Evolutionary conservation across 1,140 invertebrate genomes (phyloP).

Genomic region (Bradysia coprophila): DNA sequence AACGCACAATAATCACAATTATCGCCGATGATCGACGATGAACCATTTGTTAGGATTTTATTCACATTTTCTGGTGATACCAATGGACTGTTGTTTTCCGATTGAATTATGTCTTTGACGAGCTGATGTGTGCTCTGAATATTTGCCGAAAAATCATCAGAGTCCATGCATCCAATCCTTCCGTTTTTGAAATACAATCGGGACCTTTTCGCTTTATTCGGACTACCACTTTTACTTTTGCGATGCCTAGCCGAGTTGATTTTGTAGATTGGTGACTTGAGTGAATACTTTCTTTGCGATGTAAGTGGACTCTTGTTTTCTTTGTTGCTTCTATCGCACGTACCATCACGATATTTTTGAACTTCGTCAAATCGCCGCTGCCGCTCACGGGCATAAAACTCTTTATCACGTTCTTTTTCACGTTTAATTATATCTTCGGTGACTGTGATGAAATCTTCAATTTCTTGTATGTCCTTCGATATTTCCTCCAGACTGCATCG

Average conservation of each 20-base stretch:
- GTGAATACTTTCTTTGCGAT: background rate
- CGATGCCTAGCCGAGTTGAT: constrained; percentile 16
- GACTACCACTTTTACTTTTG: constrained; percentile 13
- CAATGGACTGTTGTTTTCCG: constrained; percentile 17
- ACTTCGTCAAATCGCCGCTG: background rate
- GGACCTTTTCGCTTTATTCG: constrained; percentile 17
- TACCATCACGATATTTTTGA: background rate
- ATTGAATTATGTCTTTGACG: constrained; percentile 19
- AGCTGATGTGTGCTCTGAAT: constrained; percentile 19
- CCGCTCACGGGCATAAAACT: constrained; percentile 5
- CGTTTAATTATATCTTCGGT: constrained; percentile 16
- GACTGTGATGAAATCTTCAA: constrained; percentile 20
- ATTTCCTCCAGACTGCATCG: constrained; percentile 21
- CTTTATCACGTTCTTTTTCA: constrained; percentile 12
- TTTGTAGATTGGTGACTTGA: constrained; percentile 11
- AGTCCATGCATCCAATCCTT: constrained; percentile 19
- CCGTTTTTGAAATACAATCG: constrained; percentile 20
- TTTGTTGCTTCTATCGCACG: background rate
- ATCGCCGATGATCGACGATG: background rate
- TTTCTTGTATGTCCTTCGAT: constrained; percentile 19
- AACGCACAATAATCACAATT: no score
- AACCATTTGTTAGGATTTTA: constrained; percentile 8
- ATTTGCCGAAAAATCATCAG: constrained; percentile 14
- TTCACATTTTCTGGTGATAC: constrained; percentile 18
- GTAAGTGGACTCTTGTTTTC: background rate